phyloP scores from a whole-genome alignment of 1,140 invertebrate genomes.

The Drosophila ercepeae region DNA sequence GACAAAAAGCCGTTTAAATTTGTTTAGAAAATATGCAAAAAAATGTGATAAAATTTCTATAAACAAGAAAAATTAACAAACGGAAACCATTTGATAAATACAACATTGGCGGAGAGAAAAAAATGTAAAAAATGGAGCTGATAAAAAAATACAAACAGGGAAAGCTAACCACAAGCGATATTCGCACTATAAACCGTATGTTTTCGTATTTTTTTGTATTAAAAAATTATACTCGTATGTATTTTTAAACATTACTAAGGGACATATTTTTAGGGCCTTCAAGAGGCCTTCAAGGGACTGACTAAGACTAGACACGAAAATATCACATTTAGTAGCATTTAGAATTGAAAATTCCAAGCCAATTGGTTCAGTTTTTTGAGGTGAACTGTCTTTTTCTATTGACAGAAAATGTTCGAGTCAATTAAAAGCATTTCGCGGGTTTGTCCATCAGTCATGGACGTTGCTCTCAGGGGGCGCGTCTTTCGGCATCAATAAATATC shows the following conservation, averaged over 20 bases:
- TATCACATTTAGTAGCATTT: constrained; percentile 9
- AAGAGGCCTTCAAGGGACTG: constrained; percentile 3
- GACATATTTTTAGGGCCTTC: constrained; percentile 38
- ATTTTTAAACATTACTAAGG: constrained; percentile 13
- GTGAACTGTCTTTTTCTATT: constrained; percentile 42
- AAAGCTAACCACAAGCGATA: constrained; percentile 66
- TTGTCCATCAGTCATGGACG: constrained; percentile 29
- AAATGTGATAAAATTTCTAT: constrained; percentile 11
- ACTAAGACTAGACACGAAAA: neutral
- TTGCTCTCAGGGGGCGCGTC: constrained; percentile 44
- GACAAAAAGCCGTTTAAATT: neutral
- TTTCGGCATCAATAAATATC: constrained; percentile 56
- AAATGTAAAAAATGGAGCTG: constrained; percentile 68
- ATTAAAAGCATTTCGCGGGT: constrained; percentile 50
- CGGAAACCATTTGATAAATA: neutral
- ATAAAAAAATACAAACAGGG: constrained; percentile 78
- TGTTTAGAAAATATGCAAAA: constrained; percentile 4
- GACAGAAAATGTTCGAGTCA: constrained; percentile 63
- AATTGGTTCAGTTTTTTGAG: constrained; percentile 48
- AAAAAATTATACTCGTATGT: too few relatives aligned
- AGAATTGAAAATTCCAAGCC: constrained; percentile 18
- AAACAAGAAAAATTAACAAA: constrained; percentile 4
- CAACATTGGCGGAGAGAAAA: neutral
- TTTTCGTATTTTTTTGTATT: constrained; percentile 12
- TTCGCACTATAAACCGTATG: constrained; percentile 72